These are phyloP conservation scores for Cydia splendana DNA, from an alignment of 1,140 invertebrate species.

Conservation along the genomic window DNA sequence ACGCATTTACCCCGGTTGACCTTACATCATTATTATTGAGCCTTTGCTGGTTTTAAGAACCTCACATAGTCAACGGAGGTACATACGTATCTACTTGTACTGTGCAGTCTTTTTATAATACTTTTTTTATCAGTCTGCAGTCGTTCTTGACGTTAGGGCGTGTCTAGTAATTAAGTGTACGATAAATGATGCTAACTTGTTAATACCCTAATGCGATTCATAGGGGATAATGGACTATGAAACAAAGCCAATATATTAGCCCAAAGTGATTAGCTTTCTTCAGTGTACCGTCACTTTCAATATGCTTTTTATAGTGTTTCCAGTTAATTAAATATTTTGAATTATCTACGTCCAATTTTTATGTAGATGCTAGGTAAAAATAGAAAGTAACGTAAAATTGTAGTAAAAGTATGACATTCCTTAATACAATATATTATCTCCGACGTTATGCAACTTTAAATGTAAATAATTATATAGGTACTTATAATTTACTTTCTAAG, in stretches of 20 bases:
- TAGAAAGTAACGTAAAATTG: too few relatives aligned
- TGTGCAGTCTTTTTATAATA: not conserved
- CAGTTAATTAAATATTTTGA: not conserved
- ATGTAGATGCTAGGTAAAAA: not conserved
- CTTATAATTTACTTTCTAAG: too few relatives aligned
- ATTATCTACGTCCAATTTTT: not conserved
- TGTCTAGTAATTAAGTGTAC: slow-evolving; percentile 3
- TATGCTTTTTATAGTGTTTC: not conserved
- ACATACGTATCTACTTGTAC: not conserved
- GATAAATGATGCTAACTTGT: not conserved
- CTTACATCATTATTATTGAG: too few relatives aligned
- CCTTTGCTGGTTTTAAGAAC: too few relatives aligned
- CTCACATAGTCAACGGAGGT: too few relatives aligned
- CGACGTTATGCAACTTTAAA: too few relatives aligned
- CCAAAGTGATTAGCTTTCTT: slow-evolving; percentile 1
- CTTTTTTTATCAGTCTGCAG: not conserved
- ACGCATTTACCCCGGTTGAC: too few relatives aligned
- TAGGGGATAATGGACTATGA: not conserved
- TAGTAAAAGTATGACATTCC: too few relatives aligned
- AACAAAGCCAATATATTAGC: not conserved
- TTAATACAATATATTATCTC: too few relatives aligned
- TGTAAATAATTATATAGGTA: too few relatives aligned
- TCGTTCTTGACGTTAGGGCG: not conserved
- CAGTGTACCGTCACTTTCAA: not conserved
- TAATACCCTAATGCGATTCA: not conserved